Conservation (phyloP, 2,888 invertebrate species). For the Branchipolynoe longqiensis region DNA sequence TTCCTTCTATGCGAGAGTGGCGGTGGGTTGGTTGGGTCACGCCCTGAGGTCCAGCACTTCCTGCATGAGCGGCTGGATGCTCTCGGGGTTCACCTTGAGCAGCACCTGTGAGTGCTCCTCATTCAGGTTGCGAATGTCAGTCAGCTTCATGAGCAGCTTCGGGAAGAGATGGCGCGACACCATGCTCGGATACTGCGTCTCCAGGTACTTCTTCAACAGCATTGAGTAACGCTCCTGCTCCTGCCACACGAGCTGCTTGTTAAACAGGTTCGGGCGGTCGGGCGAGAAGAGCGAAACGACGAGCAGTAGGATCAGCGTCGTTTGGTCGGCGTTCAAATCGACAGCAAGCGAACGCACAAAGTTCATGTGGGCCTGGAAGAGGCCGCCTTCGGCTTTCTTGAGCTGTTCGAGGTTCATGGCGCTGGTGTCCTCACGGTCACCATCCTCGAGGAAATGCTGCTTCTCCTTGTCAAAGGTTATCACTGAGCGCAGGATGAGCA, state of each 20-base stretch:
- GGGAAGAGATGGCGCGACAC: conserved; percentile 79
- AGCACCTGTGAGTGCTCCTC: conserved; percentile 96
- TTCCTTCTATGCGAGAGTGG: background rate
- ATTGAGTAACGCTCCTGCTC: conserved; percentile 81
- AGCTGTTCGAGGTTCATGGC: conserved; percentile 94
- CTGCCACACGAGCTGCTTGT: conserved; percentile 78
- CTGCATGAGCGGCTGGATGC: conserved; percentile 94
- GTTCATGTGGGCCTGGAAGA: conserved; percentile 82
- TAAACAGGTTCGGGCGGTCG: conserved; percentile 87
- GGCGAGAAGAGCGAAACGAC: conserved; percentile 96
- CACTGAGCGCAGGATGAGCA: conserved; percentile 96
- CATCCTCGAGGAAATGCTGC: conserved; percentile 90
- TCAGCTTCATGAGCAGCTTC: conserved; percentile 91
- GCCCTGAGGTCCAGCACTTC: conserved; percentile 93
- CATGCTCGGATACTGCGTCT: conserved; percentile 76
- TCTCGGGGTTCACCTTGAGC: conserved; percentile 94
- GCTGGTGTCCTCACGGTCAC: conserved; percentile 84
- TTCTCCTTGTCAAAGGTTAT: conserved; percentile 95
- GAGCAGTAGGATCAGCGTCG: conserved; percentile 94
- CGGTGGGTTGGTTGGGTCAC: conserved; percentile 29
- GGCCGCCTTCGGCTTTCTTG: conserved; percentile 85
- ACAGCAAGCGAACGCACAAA: conserved; percentile 86
- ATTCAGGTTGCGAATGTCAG: conserved; percentile 93
- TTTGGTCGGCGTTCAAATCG: conserved; percentile 92
- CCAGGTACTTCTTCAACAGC: conserved; percentile 79